Conservation (phyloP, 2,797 vertebrate genomes). For the Sebastes reedi region DNA sequence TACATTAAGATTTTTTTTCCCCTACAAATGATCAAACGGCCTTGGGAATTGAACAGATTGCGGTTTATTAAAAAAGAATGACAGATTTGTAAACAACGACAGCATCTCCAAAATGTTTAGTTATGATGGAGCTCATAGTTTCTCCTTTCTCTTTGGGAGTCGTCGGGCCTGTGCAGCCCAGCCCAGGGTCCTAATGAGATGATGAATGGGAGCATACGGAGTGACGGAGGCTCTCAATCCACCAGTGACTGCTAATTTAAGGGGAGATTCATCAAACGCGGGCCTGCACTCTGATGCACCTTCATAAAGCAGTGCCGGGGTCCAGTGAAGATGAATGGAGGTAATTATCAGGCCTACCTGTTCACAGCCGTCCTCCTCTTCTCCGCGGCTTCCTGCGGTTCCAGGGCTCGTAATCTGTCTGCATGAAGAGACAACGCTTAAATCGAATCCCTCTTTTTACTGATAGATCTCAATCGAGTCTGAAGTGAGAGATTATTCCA, state of each 20-base stretch:
- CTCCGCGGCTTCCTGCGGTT: conserved; percentile 42
- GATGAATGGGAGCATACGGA: conserved; percentile 76
- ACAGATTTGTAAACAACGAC: conserved; percentile 68
- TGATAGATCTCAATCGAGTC: conserved; percentile 14
- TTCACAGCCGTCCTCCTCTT: conserved; percentile 40
- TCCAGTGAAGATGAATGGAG: conserved; percentile 82
- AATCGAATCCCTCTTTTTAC: conserved; percentile 33
- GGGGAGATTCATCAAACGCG: conserved; percentile 81
- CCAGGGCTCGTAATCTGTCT: conserved; percentile 32
- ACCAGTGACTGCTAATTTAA: conserved; percentile 78
- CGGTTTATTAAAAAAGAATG: conserved; percentile 44
- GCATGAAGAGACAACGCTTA: conserved; percentile 22
- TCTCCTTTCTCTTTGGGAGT: conserved; percentile 53
- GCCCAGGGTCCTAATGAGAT: conserved; percentile 76
- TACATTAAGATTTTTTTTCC: conserved; percentile 56
- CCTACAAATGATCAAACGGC: conserved; percentile 52
- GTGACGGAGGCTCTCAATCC: conserved; percentile 73
- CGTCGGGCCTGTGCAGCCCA: conserved; percentile 32
- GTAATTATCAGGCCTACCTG: conserved; percentile 78
- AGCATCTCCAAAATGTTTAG: conserved; percentile 50
- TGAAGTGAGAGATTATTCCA: conserved; percentile 42
- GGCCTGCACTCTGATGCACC: conserved; percentile 61
- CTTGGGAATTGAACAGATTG: conserved; percentile 69
- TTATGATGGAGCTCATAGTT: conserved; percentile 43
- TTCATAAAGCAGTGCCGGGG: conserved; percentile 71